These are phyloP conservation scores for Cossypha niveicapilla DNA, from an alignment of 2,797 vertebrate species.

Conservation along the genomic window DNA sequence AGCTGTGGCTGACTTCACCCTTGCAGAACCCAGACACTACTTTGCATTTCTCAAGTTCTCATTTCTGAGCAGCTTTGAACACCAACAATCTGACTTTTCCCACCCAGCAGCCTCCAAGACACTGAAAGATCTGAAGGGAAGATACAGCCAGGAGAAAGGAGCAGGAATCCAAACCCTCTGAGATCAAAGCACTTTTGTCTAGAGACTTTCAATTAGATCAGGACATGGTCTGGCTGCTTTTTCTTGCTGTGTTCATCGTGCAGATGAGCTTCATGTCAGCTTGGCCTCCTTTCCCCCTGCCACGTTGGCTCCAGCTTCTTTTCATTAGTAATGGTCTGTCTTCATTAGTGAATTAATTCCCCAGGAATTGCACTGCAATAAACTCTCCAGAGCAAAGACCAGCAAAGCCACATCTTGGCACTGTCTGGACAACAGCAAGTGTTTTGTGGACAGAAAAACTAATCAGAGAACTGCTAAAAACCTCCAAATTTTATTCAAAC, in stretches of 20 bases:
- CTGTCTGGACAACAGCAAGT: neutral
- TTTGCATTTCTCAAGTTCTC: neutral
- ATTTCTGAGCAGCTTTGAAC: neutral
- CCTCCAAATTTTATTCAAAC: neutral
- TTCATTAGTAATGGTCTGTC: constrained; percentile 5
- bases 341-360: constrained; percentile 43
- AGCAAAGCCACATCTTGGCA: neutral
- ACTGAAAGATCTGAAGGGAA: neutral
- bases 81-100: neutral
- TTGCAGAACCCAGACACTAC: neutral
- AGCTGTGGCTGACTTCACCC: fast-evolving
- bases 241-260: neutral
- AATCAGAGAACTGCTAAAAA: neutral
- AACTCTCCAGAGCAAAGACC: neutral
- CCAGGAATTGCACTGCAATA: neutral
- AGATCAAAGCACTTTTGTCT: constrained; percentile 24
- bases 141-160: neutral
- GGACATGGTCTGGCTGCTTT: neutral
- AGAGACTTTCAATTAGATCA: constrained; percentile 27
- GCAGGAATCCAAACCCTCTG: neutral
- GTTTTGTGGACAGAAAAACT: neutral
- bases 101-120: neutral
- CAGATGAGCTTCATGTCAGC: constrained; percentile 33
- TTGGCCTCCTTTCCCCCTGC: neutral
- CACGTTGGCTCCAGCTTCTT: neutral